phyloP scores from a whole-genome alignment of 2,113 vertebrate genomes.

The Paramormyrops kingsleyae region DNA sequence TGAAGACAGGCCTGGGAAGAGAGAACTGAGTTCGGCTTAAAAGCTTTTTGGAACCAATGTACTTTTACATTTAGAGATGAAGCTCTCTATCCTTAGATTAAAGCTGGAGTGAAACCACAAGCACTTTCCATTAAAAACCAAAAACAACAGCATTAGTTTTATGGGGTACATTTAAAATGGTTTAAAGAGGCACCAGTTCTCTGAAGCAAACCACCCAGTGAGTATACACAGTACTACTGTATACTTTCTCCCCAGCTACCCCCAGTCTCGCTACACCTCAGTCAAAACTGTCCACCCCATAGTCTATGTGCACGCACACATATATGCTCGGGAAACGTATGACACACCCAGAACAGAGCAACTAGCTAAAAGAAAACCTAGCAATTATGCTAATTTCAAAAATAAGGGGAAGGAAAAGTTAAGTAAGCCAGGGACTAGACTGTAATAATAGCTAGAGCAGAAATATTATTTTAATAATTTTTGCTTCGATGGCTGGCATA shows the following conservation, averaged over 20 bases:
- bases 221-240: neutral
- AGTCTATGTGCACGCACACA: neutral
- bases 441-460: neutral
- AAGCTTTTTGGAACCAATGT: neutral
- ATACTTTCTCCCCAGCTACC: neutral
- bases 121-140: neutral
- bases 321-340: neutral
- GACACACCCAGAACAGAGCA: neutral
- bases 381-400: neutral
- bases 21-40: neutral
- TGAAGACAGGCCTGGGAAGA: neutral
- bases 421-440: neutral
- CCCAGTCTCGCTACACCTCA: neutral
- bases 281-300: neutral
- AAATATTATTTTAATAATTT: neutral
- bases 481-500: neutral
- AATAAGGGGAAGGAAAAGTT: neutral
- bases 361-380: neutral
- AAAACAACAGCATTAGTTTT: neutral
- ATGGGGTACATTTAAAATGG: neutral
- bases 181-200: neutral
- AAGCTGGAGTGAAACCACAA: neutral
- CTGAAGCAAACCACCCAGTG: neutral
- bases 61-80: neutral
- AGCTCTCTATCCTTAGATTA: neutral